These are phyloP conservation scores for Drosophila limbata DNA, from an alignment of 2,888 invertebrate genomes.

Conservation along the genomic window DNA sequence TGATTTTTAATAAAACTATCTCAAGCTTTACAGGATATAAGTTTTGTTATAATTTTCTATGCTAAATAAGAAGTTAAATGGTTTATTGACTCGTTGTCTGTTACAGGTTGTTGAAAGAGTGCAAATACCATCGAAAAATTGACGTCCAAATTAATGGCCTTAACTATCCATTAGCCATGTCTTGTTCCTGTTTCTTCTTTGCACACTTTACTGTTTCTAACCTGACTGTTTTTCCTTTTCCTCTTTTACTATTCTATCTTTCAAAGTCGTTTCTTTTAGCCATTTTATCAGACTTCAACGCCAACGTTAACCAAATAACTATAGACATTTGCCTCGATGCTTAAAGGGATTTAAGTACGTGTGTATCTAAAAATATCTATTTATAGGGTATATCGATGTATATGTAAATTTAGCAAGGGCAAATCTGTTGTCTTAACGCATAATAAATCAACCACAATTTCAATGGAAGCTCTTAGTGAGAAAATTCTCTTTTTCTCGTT, in stretches of 20 bases:
- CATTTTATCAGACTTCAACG: constrained; percentile 13
- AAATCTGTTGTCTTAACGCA: constrained; percentile 80
- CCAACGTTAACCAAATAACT: constrained; percentile 21
- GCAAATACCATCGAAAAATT: constrained; percentile 3
- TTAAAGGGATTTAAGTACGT: neutral
- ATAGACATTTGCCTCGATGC: constrained; percentile 28
- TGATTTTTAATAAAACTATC: too few relatives aligned
- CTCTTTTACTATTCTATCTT: neutral
- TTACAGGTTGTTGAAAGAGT: neutral
- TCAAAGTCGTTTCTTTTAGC: constrained; percentile 3
- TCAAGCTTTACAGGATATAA: neutral
- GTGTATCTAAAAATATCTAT: constrained; percentile 1
- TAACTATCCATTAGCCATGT: constrained; percentile 11
- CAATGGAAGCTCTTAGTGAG: constrained; percentile 32
- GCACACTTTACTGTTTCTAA: neutral
- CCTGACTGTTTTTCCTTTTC: neutral
- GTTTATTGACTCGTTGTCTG: neutral
- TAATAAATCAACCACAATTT: constrained; percentile 78
- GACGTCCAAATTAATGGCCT: constrained; percentile 11
- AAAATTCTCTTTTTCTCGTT: neutral
- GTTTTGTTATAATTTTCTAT: neutral
- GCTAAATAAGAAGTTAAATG: neutral
- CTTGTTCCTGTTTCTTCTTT: neutral
- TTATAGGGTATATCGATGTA: constrained; percentile 5
- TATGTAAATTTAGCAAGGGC: constrained; percentile 22